Evolutionary conservation across 2,888 invertebrate species (phyloP).

Genomic region (Orthosia cruda): DNA sequence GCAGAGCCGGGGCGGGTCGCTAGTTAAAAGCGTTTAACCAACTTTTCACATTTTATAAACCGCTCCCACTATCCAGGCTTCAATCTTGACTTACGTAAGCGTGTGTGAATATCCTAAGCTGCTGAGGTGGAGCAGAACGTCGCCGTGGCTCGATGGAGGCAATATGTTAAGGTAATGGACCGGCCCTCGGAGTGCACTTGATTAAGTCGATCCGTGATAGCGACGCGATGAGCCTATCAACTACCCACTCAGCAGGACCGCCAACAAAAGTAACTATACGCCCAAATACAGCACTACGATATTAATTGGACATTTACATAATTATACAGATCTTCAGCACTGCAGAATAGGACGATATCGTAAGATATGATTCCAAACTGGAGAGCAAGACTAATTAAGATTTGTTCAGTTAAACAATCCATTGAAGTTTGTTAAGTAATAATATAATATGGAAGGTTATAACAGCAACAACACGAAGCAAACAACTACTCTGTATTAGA

Average conservation of each 20-base stretch:
- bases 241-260: slow-evolving; percentile 70
- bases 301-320: slow-evolving; percentile 64
- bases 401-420: slow-evolving; percentile 46
- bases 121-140: too few species aligned
- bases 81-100: too few species aligned
- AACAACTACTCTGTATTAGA: neutral
- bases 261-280: slow-evolving; percentile 55
- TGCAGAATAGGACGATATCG: slow-evolving; percentile 38
- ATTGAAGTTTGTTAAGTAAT: slow-evolving; percentile 34
- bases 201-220: slow-evolving; percentile 83
- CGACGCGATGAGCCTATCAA: slow-evolving; percentile 79
- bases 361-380: slow-evolving; percentile 51
- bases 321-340: slow-evolving; percentile 51
- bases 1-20: too few species aligned
- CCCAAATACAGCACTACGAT: slow-evolving; percentile 43
- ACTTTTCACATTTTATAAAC: too few species aligned
- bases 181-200: slow-evolving; percentile 80
- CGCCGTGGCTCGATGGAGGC: too few species aligned
- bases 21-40: too few species aligned
- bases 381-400: slow-evolving; percentile 52
- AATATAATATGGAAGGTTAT: slow-evolving; percentile 16
- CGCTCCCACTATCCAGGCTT: slow-evolving; percentile 22
- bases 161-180: too few species aligned
- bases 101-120: too few species aligned
- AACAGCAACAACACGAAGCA: neutral